phyloP scores from a whole-genome alignment of 2,113 vertebrate species.

The Poecilia latipinna region DNA sequence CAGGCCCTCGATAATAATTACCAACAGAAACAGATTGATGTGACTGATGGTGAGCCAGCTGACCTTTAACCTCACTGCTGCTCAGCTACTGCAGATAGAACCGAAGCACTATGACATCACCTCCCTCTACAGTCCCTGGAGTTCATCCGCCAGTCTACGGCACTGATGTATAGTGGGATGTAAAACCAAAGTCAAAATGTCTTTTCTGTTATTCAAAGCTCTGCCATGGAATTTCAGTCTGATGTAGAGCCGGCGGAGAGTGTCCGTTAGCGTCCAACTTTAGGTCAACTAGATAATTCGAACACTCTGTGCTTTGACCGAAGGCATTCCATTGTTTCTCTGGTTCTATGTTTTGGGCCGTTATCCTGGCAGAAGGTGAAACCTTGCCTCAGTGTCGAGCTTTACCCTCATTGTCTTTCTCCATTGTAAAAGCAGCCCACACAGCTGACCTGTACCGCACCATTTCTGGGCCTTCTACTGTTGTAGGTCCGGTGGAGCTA shows the following conservation, averaged over 20 bases:
- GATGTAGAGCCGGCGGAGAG: background rate
- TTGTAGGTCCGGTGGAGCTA: no score
- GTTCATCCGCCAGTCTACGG: constrained; percentile 16
- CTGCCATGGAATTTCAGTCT: background rate
- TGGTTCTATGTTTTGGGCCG: background rate
- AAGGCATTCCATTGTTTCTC: background rate
- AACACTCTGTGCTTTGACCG: background rate
- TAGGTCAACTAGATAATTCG: background rate
- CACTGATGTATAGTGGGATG: constrained; percentile 28
- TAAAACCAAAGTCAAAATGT: background rate
- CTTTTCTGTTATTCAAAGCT: background rate
- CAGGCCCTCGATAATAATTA: constrained; percentile 74
- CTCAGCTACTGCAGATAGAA: constrained; percentile 39
- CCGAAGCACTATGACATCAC: constrained; percentile 68
- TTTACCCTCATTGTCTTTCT: no score
- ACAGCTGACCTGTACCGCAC: no score
- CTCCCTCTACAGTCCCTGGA: background rate
- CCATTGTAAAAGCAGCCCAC: no score
- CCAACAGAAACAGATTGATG: constrained; percentile 71
- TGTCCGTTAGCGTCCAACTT: background rate
- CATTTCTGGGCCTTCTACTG: no score
- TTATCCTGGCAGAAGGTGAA: no score
- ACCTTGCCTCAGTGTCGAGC: no score
- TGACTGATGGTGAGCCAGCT: constrained; percentile 73
- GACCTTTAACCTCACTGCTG: constrained; percentile 60